A percentile compares a stretch with the other conserved stretches of the same genome.
Conservation (phyloP, 2,888 invertebrate species). For the Cryptus armator region DNA sequence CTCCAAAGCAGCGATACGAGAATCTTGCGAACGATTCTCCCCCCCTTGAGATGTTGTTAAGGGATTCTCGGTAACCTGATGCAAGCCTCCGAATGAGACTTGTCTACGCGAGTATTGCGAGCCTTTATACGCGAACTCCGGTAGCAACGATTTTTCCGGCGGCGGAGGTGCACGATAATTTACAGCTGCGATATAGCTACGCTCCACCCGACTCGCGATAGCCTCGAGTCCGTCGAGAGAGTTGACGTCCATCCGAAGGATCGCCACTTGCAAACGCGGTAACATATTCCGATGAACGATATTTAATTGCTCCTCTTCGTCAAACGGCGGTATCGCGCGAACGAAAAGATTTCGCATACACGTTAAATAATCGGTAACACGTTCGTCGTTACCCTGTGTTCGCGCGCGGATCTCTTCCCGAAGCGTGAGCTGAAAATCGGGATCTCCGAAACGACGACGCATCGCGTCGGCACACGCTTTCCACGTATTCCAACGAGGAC, state of each 20-base stretch:
- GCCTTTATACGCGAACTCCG: neutral
- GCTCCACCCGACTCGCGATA: neutral
- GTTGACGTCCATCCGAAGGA: neutral
- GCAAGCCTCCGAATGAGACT: neutral
- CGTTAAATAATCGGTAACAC: conserved; percentile 1
- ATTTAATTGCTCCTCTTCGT: neutral
- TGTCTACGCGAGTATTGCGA: neutral
- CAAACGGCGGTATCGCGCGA: neutral
- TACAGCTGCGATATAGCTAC: neutral
- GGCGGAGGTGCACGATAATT: neutral
- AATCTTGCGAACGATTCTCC: neutral
- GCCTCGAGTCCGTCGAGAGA: neutral
- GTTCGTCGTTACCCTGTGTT: conserved; percentile 26
- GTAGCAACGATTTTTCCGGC: neutral
- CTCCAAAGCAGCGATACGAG: neutral
- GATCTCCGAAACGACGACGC: neutral
- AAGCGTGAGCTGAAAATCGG: neutral
- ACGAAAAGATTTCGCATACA: conserved; percentile 14
- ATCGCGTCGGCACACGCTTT: neutral
- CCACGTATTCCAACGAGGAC: neutral
- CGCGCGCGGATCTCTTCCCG: conserved; percentile 21
- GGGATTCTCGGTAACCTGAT: neutral
- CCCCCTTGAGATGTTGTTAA: neutral
- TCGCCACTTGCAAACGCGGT: conserved; percentile 32
- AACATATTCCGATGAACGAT: conserved; percentile 14